Percentiles rank a stretch among this genome's conserved stretches.
phyloP scores from a whole-genome alignment of 2,797 vertebrate species.

The Gila robusta region DNA sequence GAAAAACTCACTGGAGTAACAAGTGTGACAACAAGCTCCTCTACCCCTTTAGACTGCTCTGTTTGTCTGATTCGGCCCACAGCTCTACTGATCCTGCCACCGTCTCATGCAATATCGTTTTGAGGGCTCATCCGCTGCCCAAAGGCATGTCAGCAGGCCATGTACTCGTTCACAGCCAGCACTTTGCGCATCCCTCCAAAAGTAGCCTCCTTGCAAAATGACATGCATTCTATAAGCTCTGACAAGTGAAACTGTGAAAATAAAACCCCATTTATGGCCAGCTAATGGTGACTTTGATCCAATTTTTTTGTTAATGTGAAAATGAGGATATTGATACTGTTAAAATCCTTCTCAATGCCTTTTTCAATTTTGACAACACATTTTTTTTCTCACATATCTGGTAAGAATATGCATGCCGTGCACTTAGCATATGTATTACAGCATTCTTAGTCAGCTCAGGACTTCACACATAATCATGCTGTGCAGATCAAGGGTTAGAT shows the following conservation, averaged over 20 bases:
- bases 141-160: constrained; percentile 11
- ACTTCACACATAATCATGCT: constrained; percentile 20
- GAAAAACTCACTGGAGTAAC: not conserved
- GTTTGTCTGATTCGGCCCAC: not conserved
- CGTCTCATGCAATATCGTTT: constrained; percentile 13
- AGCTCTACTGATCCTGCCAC: constrained; percentile 5
- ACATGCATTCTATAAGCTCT: not conserved
- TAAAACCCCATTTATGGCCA: not conserved
- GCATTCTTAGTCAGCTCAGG: constrained; percentile 23
- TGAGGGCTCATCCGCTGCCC: constrained; percentile 12
- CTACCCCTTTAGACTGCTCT: not conserved
- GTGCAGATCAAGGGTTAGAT: constrained; percentile 34
- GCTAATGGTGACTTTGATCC: not conserved
- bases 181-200: constrained; percentile 29
- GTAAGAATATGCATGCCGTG: not conserved
- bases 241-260: not conserved
- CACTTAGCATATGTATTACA: constrained; percentile 21
- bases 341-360: not conserved
- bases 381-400: not conserved
- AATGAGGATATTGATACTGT: not conserved
- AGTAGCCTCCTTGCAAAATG: not conserved
- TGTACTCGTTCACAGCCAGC: not conserved
- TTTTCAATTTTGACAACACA: not conserved
- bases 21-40: not conserved
- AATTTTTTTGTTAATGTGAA: not conserved